These are phyloP conservation scores for Amniataba percoides DNA, from an alignment of 2,797 vertebrate genomes.

Conservation along the genomic window DNA sequence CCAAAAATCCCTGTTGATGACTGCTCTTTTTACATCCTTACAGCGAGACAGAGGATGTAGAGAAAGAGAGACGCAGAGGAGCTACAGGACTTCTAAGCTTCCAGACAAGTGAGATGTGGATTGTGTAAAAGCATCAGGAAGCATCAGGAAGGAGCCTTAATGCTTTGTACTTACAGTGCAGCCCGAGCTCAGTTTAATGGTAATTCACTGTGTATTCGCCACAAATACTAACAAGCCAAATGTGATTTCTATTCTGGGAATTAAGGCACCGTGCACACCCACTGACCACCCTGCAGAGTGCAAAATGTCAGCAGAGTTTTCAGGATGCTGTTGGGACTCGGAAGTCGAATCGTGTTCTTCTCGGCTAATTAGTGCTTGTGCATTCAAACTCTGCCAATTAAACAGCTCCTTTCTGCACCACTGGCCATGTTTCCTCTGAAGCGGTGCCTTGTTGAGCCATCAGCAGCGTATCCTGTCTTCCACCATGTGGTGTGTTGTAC, in stretches of 20 bases:
- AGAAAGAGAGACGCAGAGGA: background rate
- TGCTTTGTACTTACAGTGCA: slow-evolving; percentile 18
- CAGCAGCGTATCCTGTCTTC: slow-evolving; percentile 55
- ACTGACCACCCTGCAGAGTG: slow-evolving; percentile 64
- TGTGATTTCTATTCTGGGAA: slow-evolving; percentile 57
- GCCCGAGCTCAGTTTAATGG: slow-evolving; percentile 27
- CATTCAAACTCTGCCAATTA: slow-evolving; percentile 80
- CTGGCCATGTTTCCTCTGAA: slow-evolving; percentile 68
- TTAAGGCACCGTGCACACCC: slow-evolving; percentile 41
- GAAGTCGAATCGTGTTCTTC: slow-evolving; percentile 59
- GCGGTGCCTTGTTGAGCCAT: slow-evolving; percentile 69
- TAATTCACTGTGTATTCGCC: slow-evolving; percentile 34
- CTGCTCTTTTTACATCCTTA: slow-evolving; percentile 3
- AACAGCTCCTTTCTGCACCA: slow-evolving; percentile 76
- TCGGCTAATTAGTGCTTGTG: slow-evolving; percentile 75
- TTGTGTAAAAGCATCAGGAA: slow-evolving; percentile 30
- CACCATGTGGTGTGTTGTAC: slow-evolving; percentile 52
- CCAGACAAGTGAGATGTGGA: slow-evolving; percentile 9
- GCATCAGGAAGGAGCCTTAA: background rate
- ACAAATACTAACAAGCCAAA: slow-evolving; percentile 62
- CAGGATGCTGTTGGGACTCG: slow-evolving; percentile 61
- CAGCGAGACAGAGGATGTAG: background rate
- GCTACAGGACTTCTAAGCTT: background rate
- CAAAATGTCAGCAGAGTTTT: slow-evolving; percentile 72
- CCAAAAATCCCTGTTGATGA: slow-evolving; percentile 25